Conservation (phyloP, 2,888 invertebrate species). For the Acrobasis consociella region DNA sequence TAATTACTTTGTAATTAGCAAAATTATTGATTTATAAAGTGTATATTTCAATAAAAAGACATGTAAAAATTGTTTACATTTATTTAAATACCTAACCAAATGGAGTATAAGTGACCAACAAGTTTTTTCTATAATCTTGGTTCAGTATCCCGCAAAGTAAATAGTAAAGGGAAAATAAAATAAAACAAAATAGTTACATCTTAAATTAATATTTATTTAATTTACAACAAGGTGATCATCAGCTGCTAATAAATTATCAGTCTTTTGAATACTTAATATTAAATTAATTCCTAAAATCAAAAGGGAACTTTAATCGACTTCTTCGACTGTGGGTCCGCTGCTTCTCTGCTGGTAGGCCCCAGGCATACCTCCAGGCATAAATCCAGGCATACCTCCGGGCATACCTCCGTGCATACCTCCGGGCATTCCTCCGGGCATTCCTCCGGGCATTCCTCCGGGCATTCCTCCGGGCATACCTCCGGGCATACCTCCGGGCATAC, state of each 20-base stretch:
- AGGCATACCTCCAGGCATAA: too few species aligned
- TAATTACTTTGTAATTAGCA: too few species aligned
- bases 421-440: slow-evolving; percentile 36
- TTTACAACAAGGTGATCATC: slow-evolving; percentile 29
- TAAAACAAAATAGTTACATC: not conserved
- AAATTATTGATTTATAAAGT: too few species aligned
- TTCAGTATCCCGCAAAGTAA: too few species aligned
- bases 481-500: slow-evolving; percentile 34
- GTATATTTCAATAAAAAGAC: too few species aligned
- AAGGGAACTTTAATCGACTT: slow-evolving; percentile 50
- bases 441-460: slow-evolving; percentile 33
- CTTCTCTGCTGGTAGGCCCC: slow-evolving; percentile 34
- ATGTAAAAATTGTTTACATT: too few species aligned
- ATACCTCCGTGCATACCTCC: slow-evolving; percentile 26
- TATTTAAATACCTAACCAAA: too few species aligned
- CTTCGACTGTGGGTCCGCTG: slow-evolving; percentile 59
- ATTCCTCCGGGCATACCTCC: slow-evolving; percentile 26
- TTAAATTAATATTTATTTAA: slow-evolving; percentile 23
- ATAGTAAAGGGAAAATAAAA: too few species aligned
- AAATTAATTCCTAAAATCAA: slow-evolving; percentile 22
- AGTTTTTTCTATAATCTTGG: too few species aligned
- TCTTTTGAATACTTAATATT: slow-evolving; percentile 39
- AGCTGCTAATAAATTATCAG: slow-evolving; percentile 38
- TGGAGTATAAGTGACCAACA: too few species aligned
- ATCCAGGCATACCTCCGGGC: slow-evolving; percentile 33